Evolutionary conservation across 2,888 invertebrate genomes (phyloP).

Genomic region (Drosophila stalkeri): DNA sequence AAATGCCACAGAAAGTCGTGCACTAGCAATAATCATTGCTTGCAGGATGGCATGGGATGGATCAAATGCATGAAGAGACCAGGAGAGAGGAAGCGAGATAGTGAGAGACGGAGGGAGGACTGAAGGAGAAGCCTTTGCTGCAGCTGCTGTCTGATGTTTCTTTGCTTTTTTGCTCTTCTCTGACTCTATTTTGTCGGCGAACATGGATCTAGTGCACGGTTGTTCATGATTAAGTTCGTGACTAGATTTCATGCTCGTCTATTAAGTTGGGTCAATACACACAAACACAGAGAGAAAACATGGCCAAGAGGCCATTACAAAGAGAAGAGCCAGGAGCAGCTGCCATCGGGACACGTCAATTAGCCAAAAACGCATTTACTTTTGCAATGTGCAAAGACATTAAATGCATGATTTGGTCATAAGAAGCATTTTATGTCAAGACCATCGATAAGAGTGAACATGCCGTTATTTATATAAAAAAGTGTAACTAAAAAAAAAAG

Average conservation of each 20-base stretch:
- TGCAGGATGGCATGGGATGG: conserved; percentile 38
- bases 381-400: conserved; percentile 32
- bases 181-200: conserved; percentile 86
- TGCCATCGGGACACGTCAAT: conserved; percentile 53
- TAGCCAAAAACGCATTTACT: conserved; percentile 48
- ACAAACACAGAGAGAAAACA: conserved; percentile 40
- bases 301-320: conserved; percentile 18
- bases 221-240: conserved; percentile 86
- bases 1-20: conserved; percentile 77
- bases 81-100: neutral
- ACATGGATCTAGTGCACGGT: conserved; percentile 86
- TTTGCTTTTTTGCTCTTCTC: conserved; percentile 65
- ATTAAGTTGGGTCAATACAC: conserved; percentile 86
- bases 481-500: neutral
- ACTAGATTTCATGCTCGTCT: conserved; percentile 86
- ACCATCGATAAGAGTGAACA: conserved; percentile 6
- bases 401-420: conserved; percentile 26
- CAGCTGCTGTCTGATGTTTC: conserved; percentile 19
- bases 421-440: conserved; percentile 26
- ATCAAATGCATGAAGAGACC: conserved; percentile 13
- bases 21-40: conserved; percentile 71
- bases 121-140: neutral
- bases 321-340: conserved; percentile 42
- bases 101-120: neutral
- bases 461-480: neutral